Percentiles rank a stretch among this genome's conserved stretches.
phyloP scores from a whole-genome alignment of 2,888 invertebrate species.

The Aphidoletes aphidimyza region DNA sequence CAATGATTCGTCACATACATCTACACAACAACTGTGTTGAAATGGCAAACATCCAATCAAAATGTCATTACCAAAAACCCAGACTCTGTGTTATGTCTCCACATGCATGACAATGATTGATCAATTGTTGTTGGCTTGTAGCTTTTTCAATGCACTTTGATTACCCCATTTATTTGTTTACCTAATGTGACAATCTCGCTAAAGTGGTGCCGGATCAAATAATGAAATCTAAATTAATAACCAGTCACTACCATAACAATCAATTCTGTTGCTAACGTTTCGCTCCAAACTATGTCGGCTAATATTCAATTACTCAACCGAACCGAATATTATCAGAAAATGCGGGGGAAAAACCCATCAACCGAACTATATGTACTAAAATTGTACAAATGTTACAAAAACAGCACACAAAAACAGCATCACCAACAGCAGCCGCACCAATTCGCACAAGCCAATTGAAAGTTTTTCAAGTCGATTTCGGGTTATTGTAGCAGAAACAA shows the following conservation, averaged over 20 bases:
- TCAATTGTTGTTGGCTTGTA: not conserved
- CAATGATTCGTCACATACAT: conserved; percentile 1
- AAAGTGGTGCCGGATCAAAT: not conserved
- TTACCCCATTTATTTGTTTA: not conserved
- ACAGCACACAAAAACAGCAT: not conserved
- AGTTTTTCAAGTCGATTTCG: conserved; percentile 2
- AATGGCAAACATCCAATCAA: conserved; percentile 44
- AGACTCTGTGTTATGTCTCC: not conserved
- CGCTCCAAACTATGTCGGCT: not conserved
- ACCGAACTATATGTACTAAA: not conserved
- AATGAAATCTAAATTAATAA: conserved; percentile 29
- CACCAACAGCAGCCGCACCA: not conserved
- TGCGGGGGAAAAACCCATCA: conserved; percentile 11
- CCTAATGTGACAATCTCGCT: conserved; percentile 25
- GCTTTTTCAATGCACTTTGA: not conserved
- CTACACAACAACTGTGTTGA: conserved; percentile 7
- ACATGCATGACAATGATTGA: conserved; percentile 44
- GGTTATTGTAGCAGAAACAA: conserved; percentile 1
- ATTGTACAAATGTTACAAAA: not conserved
- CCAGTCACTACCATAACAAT: not conserved
- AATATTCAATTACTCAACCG: conserved; percentile 1
- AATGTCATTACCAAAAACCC: conserved; percentile 21
- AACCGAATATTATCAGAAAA: not conserved
- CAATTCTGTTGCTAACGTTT: too few species aligned
- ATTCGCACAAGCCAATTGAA: not conserved